These are phyloP conservation scores for Carapus acus DNA, from an alignment of 2,797 vertebrate genomes.

Conservation along the genomic window DNA sequence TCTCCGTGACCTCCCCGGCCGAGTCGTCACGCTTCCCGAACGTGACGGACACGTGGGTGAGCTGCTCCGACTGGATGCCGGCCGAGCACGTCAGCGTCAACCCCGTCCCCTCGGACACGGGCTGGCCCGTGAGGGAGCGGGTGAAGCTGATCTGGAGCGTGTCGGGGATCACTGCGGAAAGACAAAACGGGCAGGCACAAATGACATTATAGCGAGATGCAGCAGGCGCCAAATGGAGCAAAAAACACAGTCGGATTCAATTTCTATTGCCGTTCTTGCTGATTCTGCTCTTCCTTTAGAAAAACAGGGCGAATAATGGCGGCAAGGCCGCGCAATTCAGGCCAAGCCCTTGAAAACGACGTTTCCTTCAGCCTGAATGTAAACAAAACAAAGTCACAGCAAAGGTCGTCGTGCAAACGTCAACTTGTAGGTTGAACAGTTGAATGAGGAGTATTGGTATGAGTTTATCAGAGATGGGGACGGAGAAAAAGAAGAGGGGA, in stretches of 20 bases:
- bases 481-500: slow-evolving; percentile 5
- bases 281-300: slow-evolving; percentile 29
- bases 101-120: slow-evolving; percentile 75
- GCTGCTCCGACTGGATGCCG: slow-evolving; percentile 71
- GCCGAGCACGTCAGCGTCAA: slow-evolving; percentile 76
- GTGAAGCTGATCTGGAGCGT: slow-evolving; percentile 75
- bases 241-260: slow-evolving; percentile 11
- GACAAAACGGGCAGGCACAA: slow-evolving; percentile 16
- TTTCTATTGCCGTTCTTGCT: slow-evolving; percentile 22
- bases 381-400: background rate
- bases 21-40: slow-evolving; percentile 68
- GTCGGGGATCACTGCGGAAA: slow-evolving; percentile 77
- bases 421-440: too few species aligned
- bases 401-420: too few species aligned
- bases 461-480: background rate
- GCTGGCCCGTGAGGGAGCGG: slow-evolving; percentile 67
- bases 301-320: slow-evolving; percentile 16
- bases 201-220: slow-evolving; percentile 24
- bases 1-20: slow-evolving; percentile 68
- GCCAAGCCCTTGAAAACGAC: too few species aligned
- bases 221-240: slow-evolving; percentile 19
- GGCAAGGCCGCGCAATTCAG: slow-evolving; percentile 8
- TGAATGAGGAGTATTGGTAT: background rate
- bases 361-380: slow-evolving; percentile 11
- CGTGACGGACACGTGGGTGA: slow-evolving; percentile 81